phyloP scores from a whole-genome alignment of 2,797 vertebrate species.

The Acanthornis magna region DNA sequence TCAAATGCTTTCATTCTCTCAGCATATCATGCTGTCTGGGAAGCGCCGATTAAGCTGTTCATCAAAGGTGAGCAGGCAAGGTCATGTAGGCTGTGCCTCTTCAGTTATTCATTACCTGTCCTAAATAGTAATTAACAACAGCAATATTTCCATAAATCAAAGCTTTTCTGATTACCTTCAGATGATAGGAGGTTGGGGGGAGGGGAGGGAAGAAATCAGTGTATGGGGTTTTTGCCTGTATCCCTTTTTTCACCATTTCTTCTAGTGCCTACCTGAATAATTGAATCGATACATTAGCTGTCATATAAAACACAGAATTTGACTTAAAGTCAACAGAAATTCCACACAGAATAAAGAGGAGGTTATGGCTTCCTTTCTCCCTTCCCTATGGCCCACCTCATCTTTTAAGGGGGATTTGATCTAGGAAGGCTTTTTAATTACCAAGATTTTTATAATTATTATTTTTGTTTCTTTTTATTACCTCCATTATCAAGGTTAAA shows the following conservation, averaged over 20 bases:
- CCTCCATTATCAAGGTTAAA: background rate
- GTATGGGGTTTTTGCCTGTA: background rate
- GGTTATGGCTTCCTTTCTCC: background rate
- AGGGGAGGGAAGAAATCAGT: background rate
- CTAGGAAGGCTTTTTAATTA: background rate
- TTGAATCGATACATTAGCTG: conserved; percentile 9
- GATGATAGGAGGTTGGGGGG: background rate
- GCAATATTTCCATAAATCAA: conserved; percentile 82
- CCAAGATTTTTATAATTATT: background rate
- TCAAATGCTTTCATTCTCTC: conserved; percentile 89
- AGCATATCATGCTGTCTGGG: conserved; percentile 83
- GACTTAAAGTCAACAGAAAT: background rate
- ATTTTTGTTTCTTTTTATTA: background rate
- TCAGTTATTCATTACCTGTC: conserved; percentile 78
- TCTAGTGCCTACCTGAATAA: conserved; percentile 14
- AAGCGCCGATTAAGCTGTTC: conserved; percentile 82
- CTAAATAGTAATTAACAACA: conserved; percentile 77
- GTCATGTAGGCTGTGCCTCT: conserved; percentile 73
- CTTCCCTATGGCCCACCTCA: background rate
- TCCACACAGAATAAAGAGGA: background rate
- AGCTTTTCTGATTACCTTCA: conserved; percentile 75
- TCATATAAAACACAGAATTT: background rate
- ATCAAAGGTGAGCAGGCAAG: conserved; percentile 76
- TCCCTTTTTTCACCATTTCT: background rate
- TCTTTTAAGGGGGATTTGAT: background rate